Evolutionary conservation across 2,888 invertebrate species (phyloP).

Genomic region (Eupithecia abbreviata): DNA sequence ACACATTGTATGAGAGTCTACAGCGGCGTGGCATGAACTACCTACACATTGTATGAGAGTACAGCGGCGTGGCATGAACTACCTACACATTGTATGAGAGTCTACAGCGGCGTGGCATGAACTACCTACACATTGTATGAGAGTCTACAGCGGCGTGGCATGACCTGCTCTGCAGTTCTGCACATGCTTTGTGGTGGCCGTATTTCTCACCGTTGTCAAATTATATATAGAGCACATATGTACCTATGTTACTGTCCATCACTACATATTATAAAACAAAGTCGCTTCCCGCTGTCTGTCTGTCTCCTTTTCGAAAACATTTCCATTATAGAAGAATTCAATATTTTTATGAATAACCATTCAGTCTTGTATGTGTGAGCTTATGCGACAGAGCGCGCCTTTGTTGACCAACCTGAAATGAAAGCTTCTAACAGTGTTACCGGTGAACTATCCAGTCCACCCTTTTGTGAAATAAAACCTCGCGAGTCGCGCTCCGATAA

Average conservation of each 20-base stretch:
- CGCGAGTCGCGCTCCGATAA: background rate
- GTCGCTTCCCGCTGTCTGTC: too few relatives aligned
- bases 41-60: background rate
- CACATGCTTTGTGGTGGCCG: background rate
- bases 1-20: background rate
- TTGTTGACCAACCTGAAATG: conserved; percentile 24
- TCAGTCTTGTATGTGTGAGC: background rate
- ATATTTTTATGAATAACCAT: background rate
- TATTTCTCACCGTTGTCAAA: background rate
- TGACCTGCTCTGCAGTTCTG: background rate
- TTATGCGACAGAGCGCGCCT: conserved; percentile 12
- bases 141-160: background rate
- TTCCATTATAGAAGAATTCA: background rate
- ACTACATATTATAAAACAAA: too few relatives aligned
- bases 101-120: background rate
- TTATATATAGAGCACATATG: too few relatives aligned
- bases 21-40: background rate
- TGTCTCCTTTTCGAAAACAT: too few relatives aligned
- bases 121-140: too few relatives aligned
- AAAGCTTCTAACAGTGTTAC: conserved; percentile 21
- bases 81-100: background rate
- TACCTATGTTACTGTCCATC: too few relatives aligned
- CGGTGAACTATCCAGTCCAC: background rate
- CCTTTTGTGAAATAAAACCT: background rate
- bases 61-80: background rate